Conservation (phyloP, 2,113 vertebrate genomes). For the Silurus glanis region DNA sequence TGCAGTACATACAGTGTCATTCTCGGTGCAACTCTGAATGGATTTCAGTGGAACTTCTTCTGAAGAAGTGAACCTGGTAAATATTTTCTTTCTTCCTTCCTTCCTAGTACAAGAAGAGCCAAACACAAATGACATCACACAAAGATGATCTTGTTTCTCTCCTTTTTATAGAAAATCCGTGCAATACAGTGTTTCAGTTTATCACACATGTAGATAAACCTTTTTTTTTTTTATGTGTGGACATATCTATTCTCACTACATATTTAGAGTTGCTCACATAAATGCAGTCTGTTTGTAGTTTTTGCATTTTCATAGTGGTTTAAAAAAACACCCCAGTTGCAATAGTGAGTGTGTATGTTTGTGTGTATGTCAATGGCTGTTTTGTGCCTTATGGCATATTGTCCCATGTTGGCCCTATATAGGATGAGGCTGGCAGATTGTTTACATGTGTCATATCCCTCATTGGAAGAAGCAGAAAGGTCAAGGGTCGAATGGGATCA, state of each 20-base stretch:
- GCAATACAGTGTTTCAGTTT: conserved; percentile 80
- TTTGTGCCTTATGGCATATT: conserved; percentile 57
- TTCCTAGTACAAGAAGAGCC: neutral
- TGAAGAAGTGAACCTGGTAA: neutral
- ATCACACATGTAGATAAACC: conserved; percentile 81
- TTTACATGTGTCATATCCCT: conserved; percentile 32
- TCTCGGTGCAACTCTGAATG: neutral
- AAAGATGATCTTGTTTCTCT: conserved; percentile 63
- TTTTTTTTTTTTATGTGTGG: conserved; percentile 66
- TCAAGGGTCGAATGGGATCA: conserved; percentile 51
- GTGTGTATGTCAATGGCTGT: conserved; percentile 53
- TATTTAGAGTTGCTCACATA: conserved; percentile 76
- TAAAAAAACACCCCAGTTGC: conserved; percentile 57
- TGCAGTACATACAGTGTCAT: neutral
- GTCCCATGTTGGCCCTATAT: conserved; percentile 54
- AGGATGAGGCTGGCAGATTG: conserved; percentile 20
- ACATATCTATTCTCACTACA: conserved; percentile 75
- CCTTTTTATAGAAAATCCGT: conserved; percentile 72
- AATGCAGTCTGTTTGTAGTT: conserved; percentile 74
- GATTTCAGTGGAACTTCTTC: neutral
- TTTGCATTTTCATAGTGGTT: conserved; percentile 57
- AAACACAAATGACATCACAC: conserved; percentile 66
- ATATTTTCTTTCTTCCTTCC: neutral
- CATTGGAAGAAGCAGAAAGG: conserved; percentile 52
- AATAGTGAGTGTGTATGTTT: conserved; percentile 53